Evolutionary conservation across 2,888 invertebrate species (phyloP), one percentile per base, ranked within the genome.

Genomic region (Callyntrura sp.): DNA sequence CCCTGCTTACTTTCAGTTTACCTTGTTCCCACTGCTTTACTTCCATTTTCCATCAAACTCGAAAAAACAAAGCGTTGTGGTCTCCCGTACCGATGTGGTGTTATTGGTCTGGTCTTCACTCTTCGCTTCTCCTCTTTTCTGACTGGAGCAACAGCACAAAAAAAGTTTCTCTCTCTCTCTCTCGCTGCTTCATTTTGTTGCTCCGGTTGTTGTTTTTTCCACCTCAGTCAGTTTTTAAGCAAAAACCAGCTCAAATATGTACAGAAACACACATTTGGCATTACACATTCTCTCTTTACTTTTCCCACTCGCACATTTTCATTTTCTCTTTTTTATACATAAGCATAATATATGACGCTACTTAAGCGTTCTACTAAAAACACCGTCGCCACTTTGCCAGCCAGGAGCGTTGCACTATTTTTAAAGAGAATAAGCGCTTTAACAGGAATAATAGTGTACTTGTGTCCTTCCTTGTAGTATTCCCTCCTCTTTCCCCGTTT

Each of bases 261-360:
- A 14, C 17, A 35, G 23, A 25, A 17, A 25, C 55, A n/a, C 55
- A 55, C n/a, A 55, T n/a, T 5, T n/a, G n/a, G 28, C 65, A 65
- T 65, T n/a, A 60, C 65, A 28, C 65, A 65, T 65, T 70, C 28
- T 25, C 25, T 62, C n/a, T 17, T 23, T 23, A 9, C 60, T 28
- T 25, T 28, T 65, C 65, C 35, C 28, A 35, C 43, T 70, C 70
- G 14, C 68, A 60, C 57, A 20, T 62, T 70, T 20, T 70, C 43
- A 35, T 70, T 70, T 70, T 70, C 35, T 43, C 43, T n/a, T 17
- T 43, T 70, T 70, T 70, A n/a, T n/a, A 17, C 70, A 70, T 70
- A 70, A 70, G 35, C 70, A 70, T 70, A 70, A 70, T 70, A 70
- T 70, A 70, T 70, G 23, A 70, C 17, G 70, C 43, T 70, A 70